Percentiles rank a stretch among this genome's conserved stretches.
phyloP scores from a whole-genome alignment of 2,797 vertebrate species.

The Pseudopleuronectes americanus region DNA sequence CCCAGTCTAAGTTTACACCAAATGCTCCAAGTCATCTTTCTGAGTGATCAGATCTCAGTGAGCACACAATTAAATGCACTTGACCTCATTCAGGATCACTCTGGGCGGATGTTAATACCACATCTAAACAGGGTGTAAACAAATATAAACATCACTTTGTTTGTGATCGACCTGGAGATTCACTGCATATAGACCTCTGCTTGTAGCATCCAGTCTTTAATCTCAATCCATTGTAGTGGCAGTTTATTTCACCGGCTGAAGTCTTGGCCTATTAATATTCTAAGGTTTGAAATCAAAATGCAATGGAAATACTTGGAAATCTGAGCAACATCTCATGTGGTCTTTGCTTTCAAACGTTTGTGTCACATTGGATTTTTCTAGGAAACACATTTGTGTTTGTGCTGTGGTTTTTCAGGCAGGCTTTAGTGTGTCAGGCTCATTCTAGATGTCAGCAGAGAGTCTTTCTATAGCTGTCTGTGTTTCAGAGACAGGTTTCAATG shows the following conservation, averaged over 20 bases:
- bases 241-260: neutral
- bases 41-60: too few species aligned
- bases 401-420: constrained; percentile 37
- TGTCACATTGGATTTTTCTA: constrained; percentile 30
- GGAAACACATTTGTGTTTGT: constrained; percentile 55
- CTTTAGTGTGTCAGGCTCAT: constrained; percentile 45
- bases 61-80: too few species aligned
- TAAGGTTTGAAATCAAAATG: neutral
- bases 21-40: too few species aligned
- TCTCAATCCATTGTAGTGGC: neutral
- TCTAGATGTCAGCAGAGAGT: constrained; percentile 26
- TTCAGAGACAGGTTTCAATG: constrained; percentile 29
- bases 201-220: neutral
- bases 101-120: too few species aligned
- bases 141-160: constrained; percentile 58
- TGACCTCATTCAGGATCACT: too few species aligned
- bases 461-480: constrained; percentile 13
- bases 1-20: too few species aligned
- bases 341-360: constrained; percentile 11
- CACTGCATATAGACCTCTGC: neutral
- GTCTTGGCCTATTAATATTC: neutral
- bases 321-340: constrained; percentile 31
- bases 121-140: too few species aligned
- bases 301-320: constrained; percentile 57
- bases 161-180: neutral